phyloP scores from a whole-genome alignment of 1,140 invertebrate species.

The Calliphora vicina region DNA sequence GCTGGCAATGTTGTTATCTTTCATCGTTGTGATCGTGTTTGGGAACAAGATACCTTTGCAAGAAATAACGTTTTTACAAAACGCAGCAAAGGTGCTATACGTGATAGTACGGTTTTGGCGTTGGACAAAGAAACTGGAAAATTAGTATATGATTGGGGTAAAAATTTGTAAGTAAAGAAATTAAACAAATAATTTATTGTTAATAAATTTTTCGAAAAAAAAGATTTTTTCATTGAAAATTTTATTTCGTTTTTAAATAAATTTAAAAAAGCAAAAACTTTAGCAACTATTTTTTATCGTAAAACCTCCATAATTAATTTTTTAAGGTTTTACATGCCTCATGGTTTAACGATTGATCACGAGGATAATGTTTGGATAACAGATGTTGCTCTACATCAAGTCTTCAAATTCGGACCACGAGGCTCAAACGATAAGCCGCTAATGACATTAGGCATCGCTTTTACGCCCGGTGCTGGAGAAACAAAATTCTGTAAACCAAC shows the following conservation, averaged over 20 bases:
- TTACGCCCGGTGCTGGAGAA: conserved; percentile 81
- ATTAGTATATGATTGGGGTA: conserved; percentile 80
- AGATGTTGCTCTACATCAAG: conserved; percentile 91
- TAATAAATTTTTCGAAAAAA: too few relatives aligned
- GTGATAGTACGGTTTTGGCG: conserved; percentile 75
- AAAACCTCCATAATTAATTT: too few relatives aligned
- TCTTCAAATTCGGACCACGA: conserved; percentile 75
- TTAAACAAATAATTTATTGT: neutral
- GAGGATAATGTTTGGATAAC: conserved; percentile 89
- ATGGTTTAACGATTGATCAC: conserved; percentile 88
- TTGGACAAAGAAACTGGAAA: conserved; percentile 76
- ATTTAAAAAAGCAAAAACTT: too few relatives aligned
- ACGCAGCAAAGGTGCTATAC: conserved; percentile 73
- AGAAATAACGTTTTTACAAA: conserved; percentile 69
- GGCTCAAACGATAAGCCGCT: conserved; percentile 60
- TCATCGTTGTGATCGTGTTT: conserved; percentile 79
- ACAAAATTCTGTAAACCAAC: conserved; percentile 93
- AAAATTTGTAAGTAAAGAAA: conserved; percentile 71
- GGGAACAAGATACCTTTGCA: conserved; percentile 75
- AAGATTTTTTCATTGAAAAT: neutral
- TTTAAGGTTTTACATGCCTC: conserved; percentile 94
- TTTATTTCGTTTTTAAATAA: conserved; percentile 33
- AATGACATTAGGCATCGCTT: conserved; percentile 67
- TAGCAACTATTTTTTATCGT: too few relatives aligned
- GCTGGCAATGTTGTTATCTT: conserved; percentile 82